Evolutionary conservation across 2,888 invertebrate genomes (phyloP), one percentile per base, ranked within the genome.

Genomic region (Torymus auratus): DNA sequence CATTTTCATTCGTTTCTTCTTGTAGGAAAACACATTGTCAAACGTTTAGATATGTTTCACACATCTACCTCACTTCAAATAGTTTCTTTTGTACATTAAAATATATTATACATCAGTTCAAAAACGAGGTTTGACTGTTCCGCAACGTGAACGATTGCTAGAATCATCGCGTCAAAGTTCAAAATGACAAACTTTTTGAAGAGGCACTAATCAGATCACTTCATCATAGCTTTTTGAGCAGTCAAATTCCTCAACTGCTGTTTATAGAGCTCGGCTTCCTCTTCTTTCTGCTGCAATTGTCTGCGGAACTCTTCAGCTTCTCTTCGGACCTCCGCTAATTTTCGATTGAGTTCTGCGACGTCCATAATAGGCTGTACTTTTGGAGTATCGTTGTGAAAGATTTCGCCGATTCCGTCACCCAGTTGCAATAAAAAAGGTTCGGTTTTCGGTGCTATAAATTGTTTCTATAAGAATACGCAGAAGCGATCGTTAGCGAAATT

Each of bases 231-330:
- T 69, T 84, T 85, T 79, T 88, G 86, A 75, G 86, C 85, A 23
- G 85, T 82, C 41, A 90, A 87, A 72, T 86, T 88, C 85, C 88
- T 88, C 50, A 91, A 85, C 83, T 91, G 91, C 83, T 91, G 91
- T 80, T 91, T 91, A 80, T 91, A 91, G 73, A 89, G 88, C 83
- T 91, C 91, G 11, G 91, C 91, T 84, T 91, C 91, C 56, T 89
- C 88, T 72, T 91, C 91, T 82, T 91, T 90, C 71, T 89, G 88
- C 68, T 88, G 85, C 15, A 91, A 86, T 71, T 91, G 89, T 78
- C 90, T 90, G 60, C 89, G 89, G 77, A 91, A 91, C 70, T 91
- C 89, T 5, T 90, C 90, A 2, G 89, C 89, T 84, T 90, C 88
- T 82, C 87, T 86, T 83, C 88, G 86, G 2, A 91, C 90, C 82